Evolutionary conservation across 2,797 vertebrate species (phyloP).

Genomic region (Enoplosus armatus): DNA sequence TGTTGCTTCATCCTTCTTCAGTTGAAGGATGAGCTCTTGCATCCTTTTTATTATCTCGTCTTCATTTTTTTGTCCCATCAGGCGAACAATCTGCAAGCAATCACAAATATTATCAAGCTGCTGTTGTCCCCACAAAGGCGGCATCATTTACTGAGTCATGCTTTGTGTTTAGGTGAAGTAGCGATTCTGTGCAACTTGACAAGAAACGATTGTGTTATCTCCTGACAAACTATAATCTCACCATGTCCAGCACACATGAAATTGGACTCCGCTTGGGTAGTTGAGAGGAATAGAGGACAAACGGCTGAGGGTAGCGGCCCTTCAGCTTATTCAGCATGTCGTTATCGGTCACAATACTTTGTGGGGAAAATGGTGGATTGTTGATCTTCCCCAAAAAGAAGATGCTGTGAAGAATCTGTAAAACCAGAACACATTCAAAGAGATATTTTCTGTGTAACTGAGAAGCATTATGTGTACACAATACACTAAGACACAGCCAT

Average conservation of each 20-base stretch:
- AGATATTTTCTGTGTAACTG: too few species aligned
- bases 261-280: constrained; percentile 48
- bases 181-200: not conserved
- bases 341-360: accelerated
- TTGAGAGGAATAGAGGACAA: not conserved
- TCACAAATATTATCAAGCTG: not conserved
- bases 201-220: not conserved
- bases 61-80: not conserved
- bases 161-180: not conserved
- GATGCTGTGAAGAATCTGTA: constrained; percentile 58
- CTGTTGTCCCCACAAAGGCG: not conserved
- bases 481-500: not conserved
- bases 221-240: not conserved
- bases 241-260: constrained; percentile 57
- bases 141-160: not conserved
- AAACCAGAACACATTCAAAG: not conserved
- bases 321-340: accelerated
- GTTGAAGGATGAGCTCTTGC: accelerated
- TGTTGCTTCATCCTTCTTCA: accelerated
- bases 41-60: accelerated
- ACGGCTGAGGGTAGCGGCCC: accelerated
- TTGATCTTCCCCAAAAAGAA: constrained; percentile 50
- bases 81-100: constrained; percentile 6
- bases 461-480: not conserved
- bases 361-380: accelerated